Base-by-base conservation (phyloP, 2,888 invertebrate genomes). In the Drosophila demipolita region DNA sequence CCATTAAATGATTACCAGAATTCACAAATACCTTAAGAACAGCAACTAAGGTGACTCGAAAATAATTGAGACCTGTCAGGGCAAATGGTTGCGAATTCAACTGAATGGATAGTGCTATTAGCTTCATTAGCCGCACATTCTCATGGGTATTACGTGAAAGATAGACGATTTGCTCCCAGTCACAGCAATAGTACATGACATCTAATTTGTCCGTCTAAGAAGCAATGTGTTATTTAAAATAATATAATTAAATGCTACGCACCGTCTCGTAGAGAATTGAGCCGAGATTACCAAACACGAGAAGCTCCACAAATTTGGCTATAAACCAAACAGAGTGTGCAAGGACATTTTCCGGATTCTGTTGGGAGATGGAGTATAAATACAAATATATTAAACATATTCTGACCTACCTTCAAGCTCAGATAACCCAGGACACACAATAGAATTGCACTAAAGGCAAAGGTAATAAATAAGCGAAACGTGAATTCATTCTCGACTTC, bases 401-500 rank as follows among this genome's bases (percentile, higher is more conserved):
- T 3, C 12, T 3, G 6, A 78, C 79, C 50, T 53, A 91, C 91
- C 78, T 87, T 85, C 15, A 79, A 89, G 5, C 83, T 78, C 66
- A 87, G 80, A 36, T 86, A 89, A 0, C 78, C 78, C 48, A 91
- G 50, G 5, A 84, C 86, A 54, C 92, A 91, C n/a, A 91, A 66
- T 29, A 87, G 20, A 0, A 70, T 70, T 0, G 91, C 80, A 54
- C 91, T 91, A 3, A 89, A 74, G 0, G 79, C 75, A 63, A 91
- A 81, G 70, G 83, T 83, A 1, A 91, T 71, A 55, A 92, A 92
- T n/a, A 91, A 82, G 0, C 89, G 88, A 60, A 91, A 89, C 0
- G 82, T 85, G 35, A 90, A 90, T 23, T 84, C 73, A 12, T 66
- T 32, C 69, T 91, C 81, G 23, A 92, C 65, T 5, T 79, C 66